A percentile compares a stretch with the other conserved stretches of the same genome.
These are phyloP conservation scores for Aporophyla lueneburgensis DNA, from an alignment of 2,888 invertebrate genomes.

Conservation along the genomic window DNA sequence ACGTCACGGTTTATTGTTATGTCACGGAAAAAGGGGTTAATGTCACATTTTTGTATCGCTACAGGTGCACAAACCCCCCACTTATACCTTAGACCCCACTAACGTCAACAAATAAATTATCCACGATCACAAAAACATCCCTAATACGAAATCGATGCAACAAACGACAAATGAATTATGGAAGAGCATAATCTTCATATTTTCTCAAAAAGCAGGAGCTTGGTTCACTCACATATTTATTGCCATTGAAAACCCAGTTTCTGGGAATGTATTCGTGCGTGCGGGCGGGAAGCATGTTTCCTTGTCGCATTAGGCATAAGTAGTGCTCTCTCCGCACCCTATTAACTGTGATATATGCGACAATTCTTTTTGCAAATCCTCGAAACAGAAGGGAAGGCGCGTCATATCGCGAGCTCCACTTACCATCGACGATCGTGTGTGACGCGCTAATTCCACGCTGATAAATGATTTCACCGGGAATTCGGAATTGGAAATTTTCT, in stretches of 20 bases:
- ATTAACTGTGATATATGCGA: conserved; percentile 90
- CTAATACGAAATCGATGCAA: conserved; percentile 65
- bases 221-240: conserved; percentile 84
- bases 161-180: conserved; percentile 70
- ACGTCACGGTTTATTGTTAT: conserved; percentile 86
- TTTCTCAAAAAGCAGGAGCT: conserved; percentile 69
- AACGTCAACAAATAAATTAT: conserved; percentile 57
- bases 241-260: conserved; percentile 86
- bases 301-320: conserved; percentile 91
- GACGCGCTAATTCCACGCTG: conserved; percentile 86
- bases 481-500: conserved; percentile 78
- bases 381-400: conserved; percentile 85
- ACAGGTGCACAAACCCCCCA: conserved; percentile 70
- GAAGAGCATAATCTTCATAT: conserved; percentile 74
- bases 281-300: conserved; percentile 87
- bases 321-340: conserved; percentile 90
- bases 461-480: conserved; percentile 85
- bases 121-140: conserved; percentile 56
- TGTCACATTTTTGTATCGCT: conserved; percentile 80
- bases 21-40: conserved; percentile 84
- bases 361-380: conserved; percentile 89
- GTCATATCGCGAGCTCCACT: conserved; percentile 85
- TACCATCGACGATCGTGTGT: conserved; percentile 82
- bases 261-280: conserved; percentile 84
- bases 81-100: conserved; percentile 45